Evolutionary conservation across 2,888 invertebrate genomes (phyloP), one percentile per base, ranked within the genome.

Genomic region (Volucella inflata): DNA sequence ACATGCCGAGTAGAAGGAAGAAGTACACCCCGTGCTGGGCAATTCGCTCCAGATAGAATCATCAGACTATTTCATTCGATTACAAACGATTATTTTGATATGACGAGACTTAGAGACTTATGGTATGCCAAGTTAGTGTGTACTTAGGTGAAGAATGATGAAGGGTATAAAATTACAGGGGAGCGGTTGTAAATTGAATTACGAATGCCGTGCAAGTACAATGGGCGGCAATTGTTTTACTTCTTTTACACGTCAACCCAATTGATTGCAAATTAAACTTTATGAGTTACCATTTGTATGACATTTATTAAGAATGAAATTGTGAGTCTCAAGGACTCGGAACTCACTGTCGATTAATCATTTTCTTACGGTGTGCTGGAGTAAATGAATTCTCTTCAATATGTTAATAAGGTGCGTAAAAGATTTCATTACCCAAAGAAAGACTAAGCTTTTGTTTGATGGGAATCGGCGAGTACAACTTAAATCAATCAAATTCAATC

Each of bases 21-120:
- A 30, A 38, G 68, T 71, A 55, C 65, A 79, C 75, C 55, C 53
- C 84, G 48, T 17, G 75, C 71, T 59, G 60, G 46, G 75, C 71
- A 71, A 84, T 84, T 71, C 48, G 71, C 75, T 80, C 44, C 55
- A 53, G 80, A 70, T 75, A 59, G 48, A 65, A 75, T 65, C 65
- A 70, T 70, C 70, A 46, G 44, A 65, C 70, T 71, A 79, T 84
- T 84, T 84, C 75, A 79, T 79, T 79, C 71, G 75, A 84, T 84
- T 84, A 84, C 70, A 8, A 71, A 62, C 65, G 53, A 71, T 80
- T 84, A 75, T 71, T 71, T 30, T 30, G 30, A 30, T 30, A 6
- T 30, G 30, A n/a, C n/a, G n/a, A n/a, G n/a, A 79, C 71, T 75
- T 65, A 67, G 60, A 36, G 50, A 44, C 57, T 36, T 62, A 53